Percentiles rank a stretch among this genome's conserved stretches.
Conservation (phyloP, 2,888 invertebrate genomes). For the Calliphora vomitoria region DNA sequence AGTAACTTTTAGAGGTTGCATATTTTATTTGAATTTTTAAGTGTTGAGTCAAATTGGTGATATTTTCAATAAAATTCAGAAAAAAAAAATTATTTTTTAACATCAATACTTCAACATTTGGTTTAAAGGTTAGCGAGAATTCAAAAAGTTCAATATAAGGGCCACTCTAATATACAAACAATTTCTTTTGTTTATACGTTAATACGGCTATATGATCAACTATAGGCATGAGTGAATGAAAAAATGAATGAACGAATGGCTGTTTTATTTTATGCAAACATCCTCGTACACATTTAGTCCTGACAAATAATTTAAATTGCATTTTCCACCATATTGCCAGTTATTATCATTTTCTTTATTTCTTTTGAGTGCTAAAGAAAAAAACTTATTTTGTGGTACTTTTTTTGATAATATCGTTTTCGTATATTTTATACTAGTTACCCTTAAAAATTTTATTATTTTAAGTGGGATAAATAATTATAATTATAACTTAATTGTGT, state of each 20-base stretch:
- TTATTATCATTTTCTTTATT: slow-evolving; percentile 16
- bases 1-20: no score
- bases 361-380: background rate
- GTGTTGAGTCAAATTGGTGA: no score
- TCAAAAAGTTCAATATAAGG: no score
- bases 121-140: no score
- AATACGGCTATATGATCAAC: background rate
- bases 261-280: slow-evolving; percentile 2
- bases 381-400: background rate
- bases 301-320: slow-evolving; percentile 21
- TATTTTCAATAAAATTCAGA: no score
- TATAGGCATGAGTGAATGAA: background rate
- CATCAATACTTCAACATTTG: no score
- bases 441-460: no score
- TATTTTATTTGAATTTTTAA: no score
- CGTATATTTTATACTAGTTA: no score
- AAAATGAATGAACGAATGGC: background rate
- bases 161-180: background rate
- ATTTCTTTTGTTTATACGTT: background rate
- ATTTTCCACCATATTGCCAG: slow-evolving; percentile 46
- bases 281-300: background rate
- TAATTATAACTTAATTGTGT: no score
- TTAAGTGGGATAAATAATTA: no score
- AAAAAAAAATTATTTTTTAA: no score
- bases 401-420: background rate